phyloP scores from a whole-genome alignment of 2,888 invertebrate species.

The Malthinus seriepunctatus region DNA sequence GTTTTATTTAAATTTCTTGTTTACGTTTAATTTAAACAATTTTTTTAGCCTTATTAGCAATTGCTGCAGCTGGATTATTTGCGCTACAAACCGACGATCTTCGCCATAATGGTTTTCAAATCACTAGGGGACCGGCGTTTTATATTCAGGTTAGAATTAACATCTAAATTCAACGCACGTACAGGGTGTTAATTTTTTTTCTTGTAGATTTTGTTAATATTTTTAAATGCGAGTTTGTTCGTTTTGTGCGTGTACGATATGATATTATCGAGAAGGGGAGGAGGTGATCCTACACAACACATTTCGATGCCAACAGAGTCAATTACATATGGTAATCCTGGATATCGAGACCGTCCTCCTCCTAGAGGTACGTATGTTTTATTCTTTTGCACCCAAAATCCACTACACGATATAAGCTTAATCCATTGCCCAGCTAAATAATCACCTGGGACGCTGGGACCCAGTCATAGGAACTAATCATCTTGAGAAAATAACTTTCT shows the following conservation, averaged over 20 bases:
- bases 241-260: slow-evolving; percentile 81
- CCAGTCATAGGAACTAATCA: too few species aligned
- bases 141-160: slow-evolving; percentile 74
- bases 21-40: neutral
- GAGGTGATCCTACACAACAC: slow-evolving; percentile 79
- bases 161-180: neutral
- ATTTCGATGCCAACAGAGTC: slow-evolving; percentile 61
- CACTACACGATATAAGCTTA: too few species aligned
- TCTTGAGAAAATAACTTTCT: too few species aligned
- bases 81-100: slow-evolving; percentile 83
- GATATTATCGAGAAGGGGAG: slow-evolving; percentile 72
- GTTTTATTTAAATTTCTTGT: neutral
- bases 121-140: slow-evolving; percentile 81
- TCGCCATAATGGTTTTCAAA: slow-evolving; percentile 69
- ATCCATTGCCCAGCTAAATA: too few species aligned
- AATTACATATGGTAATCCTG: slow-evolving; percentile 84
- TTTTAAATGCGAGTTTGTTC: slow-evolving; percentile 74
- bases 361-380: slow-evolving; percentile 52
- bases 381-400: too few species aligned
- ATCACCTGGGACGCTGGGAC: too few species aligned
- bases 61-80: slow-evolving; percentile 80
- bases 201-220: slow-evolving; percentile 77
- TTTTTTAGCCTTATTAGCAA: slow-evolving; percentile 74
- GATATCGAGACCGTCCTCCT: slow-evolving; percentile 70
- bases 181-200: neutral